These are phyloP conservation scores for Rostratula benghalensis DNA, from an alignment of 2,113 vertebrate species.

Conservation along the genomic window DNA sequence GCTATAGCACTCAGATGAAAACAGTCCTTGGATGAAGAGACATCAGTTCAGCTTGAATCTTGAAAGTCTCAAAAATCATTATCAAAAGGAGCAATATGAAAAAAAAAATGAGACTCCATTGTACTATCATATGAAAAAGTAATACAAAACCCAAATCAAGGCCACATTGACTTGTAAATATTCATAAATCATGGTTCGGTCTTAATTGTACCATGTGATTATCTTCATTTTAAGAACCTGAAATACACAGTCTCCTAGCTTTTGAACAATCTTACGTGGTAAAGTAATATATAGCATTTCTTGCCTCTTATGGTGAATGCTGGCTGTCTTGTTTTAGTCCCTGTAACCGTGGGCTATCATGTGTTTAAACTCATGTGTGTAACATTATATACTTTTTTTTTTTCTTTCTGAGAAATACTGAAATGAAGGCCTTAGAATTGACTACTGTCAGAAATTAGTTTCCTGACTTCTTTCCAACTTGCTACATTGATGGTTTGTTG, in stretches of 20 bases:
- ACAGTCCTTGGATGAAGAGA: background rate
- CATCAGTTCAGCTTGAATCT: background rate
- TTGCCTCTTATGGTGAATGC: background rate
- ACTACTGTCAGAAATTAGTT: background rate
- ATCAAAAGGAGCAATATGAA: background rate
- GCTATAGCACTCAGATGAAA: background rate
- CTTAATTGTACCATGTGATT: background rate
- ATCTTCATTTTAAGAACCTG: background rate
- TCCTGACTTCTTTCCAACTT: background rate
- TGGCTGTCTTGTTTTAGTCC: background rate
- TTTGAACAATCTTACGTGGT: background rate
- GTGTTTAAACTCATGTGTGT: background rate
- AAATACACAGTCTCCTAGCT: background rate
- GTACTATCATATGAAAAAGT: background rate
- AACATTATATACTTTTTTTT: background rate
- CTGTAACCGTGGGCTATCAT: background rate
- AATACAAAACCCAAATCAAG: background rate
- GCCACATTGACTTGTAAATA: background rate
- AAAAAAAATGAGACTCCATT: background rate
- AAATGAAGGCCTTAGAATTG: background rate
- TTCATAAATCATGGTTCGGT: background rate
- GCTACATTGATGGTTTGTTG: background rate
- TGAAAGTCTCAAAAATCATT: background rate
- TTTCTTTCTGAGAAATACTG: background rate
- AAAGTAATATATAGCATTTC: background rate